Evolutionary conservation across 2,113 vertebrate species (phyloP).

Genomic region (Willisornis vidua): DNA sequence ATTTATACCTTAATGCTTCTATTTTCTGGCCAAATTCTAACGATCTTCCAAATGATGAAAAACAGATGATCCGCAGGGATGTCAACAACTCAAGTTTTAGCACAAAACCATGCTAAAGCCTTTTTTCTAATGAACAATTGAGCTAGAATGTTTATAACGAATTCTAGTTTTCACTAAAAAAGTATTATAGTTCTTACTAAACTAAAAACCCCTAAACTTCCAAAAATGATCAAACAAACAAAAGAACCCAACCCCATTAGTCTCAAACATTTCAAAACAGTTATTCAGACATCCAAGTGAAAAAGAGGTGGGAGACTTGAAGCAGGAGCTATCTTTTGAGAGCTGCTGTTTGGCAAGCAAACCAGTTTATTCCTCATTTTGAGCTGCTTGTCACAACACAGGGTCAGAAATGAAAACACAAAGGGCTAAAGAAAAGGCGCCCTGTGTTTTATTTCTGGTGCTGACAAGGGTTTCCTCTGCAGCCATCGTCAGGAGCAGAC

Average conservation of each 20-base stretch:
- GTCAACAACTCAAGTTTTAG: neutral
- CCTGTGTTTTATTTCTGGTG: neutral
- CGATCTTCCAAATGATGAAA: neutral
- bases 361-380: neutral
- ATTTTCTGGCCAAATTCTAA: conserved; percentile 20
- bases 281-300: neutral
- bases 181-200: neutral
- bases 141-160: neutral
- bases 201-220: neutral
- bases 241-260: neutral
- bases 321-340: neutral
- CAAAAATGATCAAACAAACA: neutral
- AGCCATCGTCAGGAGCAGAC: neutral
- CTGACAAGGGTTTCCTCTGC: conserved; percentile 16
- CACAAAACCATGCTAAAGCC: neutral
- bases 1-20: conserved; percentile 25
- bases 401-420: conserved; percentile 3
- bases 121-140: neutral
- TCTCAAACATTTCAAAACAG: neutral
- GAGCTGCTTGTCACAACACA: conserved; percentile 3
- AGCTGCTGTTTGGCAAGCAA: neutral
- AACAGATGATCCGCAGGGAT: neutral
- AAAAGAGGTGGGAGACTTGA: neutral
- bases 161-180: neutral
- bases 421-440: neutral